These are phyloP conservation scores for Mus minutoides DNA, from an alignment of 2,797 vertebrate species.

Conservation along the genomic window DNA sequence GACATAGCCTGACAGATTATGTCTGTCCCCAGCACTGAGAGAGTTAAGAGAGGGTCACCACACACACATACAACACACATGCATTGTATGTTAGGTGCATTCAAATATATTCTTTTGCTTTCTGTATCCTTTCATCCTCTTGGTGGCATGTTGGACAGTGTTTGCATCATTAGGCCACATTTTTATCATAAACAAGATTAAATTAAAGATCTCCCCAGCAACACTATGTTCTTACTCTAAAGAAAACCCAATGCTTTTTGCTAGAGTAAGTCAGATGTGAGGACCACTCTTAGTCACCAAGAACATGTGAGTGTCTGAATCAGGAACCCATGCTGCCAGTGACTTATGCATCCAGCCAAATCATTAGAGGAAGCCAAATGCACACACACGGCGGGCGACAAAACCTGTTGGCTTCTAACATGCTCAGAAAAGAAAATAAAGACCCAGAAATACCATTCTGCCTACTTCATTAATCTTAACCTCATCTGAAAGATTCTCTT, in stretches of 20 bases:
- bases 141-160: neutral
- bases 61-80: neutral
- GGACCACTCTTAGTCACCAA: neutral
- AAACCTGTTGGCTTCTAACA: neutral
- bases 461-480: neutral
- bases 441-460: neutral
- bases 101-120: neutral
- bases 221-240: neutral
- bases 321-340: neutral
- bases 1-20: too few relatives aligned
- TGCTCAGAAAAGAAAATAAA: neutral
- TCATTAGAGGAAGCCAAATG: neutral
- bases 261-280: neutral
- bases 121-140: neutral
- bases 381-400: neutral
- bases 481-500: neutral
- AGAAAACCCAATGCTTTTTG: neutral
- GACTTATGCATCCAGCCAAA: neutral
- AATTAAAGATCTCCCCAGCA: neutral
- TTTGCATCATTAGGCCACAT: neutral
- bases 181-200: neutral
- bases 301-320: neutral
- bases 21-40: neutral
- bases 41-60: neutral
- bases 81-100: too few relatives aligned